Percentiles rank a stretch among this genome's conserved stretches.
These are phyloP conservation scores for Cercopithecus neglectus DNA, from an alignment of 2,797 vertebrate species.

Conservation along the genomic window DNA sequence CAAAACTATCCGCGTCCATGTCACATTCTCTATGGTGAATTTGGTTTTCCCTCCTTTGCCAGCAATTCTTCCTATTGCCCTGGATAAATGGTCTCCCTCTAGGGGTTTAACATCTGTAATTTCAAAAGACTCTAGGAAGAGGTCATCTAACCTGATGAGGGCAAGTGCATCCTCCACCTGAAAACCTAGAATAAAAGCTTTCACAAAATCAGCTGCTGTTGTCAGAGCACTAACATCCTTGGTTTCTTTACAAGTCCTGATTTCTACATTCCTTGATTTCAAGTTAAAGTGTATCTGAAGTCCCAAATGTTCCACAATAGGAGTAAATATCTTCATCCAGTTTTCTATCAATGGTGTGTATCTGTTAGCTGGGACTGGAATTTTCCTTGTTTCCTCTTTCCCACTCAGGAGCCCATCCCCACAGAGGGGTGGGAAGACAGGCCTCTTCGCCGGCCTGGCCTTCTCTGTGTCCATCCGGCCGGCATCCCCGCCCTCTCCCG, in stretches of 20 bases:
- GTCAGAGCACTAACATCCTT: conserved; percentile 93
- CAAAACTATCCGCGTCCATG: conserved; percentile 95
- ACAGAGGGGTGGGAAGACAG: conserved; percentile 91
- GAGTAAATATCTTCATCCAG: conserved; percentile 98
- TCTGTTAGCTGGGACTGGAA: conserved; percentile 93
- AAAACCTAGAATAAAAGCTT: conserved; percentile 96
- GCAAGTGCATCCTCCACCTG: conserved; percentile 98
- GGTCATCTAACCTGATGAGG: conserved; percentile 95
- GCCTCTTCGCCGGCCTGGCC: conserved; percentile 87
- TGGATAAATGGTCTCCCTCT: conserved; percentile 97
- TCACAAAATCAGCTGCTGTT: conserved; percentile 96
- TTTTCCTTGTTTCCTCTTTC: conserved; percentile 89
- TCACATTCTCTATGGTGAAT: conserved; percentile 99
- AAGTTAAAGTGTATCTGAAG: conserved; percentile 97
- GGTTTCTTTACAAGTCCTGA: conserved; percentile 97
- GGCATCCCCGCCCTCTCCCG: background rate
- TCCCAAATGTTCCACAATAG: conserved; percentile 95
- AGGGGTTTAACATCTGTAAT: conserved; percentile 97
- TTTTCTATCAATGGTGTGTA: conserved; percentile 97
- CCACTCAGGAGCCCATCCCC: conserved; percentile 88
- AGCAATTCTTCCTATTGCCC: conserved; percentile 96
- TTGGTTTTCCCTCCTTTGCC: conserved; percentile 99
- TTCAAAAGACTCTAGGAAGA: conserved; percentile 96
- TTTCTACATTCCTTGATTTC: conserved; percentile 95
- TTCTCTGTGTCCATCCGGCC: conserved; percentile 88